A percentile compares a stretch with the other conserved stretches of the same genome.
phyloP scores from a whole-genome alignment of 1,140 invertebrate species.

The Drosophila ficusphila region DNA sequence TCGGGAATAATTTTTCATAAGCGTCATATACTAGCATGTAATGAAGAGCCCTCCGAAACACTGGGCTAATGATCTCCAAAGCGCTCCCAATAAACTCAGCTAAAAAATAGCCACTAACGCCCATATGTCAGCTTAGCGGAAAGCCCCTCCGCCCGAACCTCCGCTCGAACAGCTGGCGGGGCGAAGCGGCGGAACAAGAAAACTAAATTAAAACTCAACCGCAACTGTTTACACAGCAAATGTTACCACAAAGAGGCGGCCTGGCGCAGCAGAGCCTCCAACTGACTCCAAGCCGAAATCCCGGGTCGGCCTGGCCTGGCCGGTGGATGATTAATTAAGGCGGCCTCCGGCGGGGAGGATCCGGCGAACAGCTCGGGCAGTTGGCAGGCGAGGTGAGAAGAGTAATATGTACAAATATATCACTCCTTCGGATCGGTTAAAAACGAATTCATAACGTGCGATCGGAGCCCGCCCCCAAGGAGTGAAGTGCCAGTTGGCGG shows the following conservation, averaged over 20 bases:
- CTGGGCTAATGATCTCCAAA: constrained; percentile 63
- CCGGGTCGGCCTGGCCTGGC: constrained; percentile 13
- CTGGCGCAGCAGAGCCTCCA: constrained; percentile 20
- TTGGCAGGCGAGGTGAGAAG: constrained; percentile 66
- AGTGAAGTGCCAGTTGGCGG: constrained; percentile 54
- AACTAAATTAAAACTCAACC: constrained; percentile 77
- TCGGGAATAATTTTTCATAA: constrained; percentile 34
- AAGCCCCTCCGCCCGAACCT: constrained; percentile 20
- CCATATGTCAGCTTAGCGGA: constrained; percentile 78
- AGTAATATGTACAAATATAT: constrained; percentile 83
- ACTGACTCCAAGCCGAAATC: constrained; percentile 35
- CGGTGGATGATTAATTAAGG: constrained; percentile 68
- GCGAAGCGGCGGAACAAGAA: constrained; percentile 49
- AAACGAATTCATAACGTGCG: constrained; percentile 77
- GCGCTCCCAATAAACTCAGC: constrained; percentile 66
- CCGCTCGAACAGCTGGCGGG: constrained; percentile 54
- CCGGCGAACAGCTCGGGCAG: constrained; percentile 36
- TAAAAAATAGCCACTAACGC: constrained; percentile 79
- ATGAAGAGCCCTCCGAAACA: constrained; percentile 35
- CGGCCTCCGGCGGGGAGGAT: constrained; percentile 48
- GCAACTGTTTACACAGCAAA: constrained; percentile 82
- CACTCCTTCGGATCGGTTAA: constrained; percentile 75
- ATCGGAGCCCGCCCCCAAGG: constrained; percentile 52
- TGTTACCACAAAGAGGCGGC: constrained; percentile 72
- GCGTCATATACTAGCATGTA: constrained; percentile 25